Base-by-base conservation (phyloP, 2,113 vertebrate genomes). In the Pseudorhombus dupliciocellatus region DNA sequence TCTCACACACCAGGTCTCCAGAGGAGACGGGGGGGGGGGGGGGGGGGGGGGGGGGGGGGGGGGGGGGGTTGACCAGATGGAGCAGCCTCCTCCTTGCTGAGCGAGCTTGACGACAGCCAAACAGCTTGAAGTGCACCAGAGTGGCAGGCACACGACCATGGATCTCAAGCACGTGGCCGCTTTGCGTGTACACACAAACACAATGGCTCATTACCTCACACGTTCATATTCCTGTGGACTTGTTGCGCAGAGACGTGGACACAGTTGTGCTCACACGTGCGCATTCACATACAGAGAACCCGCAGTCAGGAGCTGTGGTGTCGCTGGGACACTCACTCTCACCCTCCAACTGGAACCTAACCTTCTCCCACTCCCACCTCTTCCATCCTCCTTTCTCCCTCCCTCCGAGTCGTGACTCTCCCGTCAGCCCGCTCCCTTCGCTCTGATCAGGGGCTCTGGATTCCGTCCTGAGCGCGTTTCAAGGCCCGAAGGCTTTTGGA, bases 51-150 rank as follows among this genome's bases (percentile, higher is more conserved):
- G 66, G 85, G 68, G 72, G 55, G 84, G 66, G 79, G 70, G 73
- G 85, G 79, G 84, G 71, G 44, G 56, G 79, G 80, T 58, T 37
- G 80, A 87, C 86, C 92, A 93, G 92, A 93, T 93, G 92, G 92
- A 92, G 82, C 84, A 42, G 81, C 69, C 77, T 22, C 81, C 73
- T 81, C 84, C 91, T 91, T 85, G 87, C 91, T 90, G 91, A 87
- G 90, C 61, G 80, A 79, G 86, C 90, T 81, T 91, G 91, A 92
- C 66, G 87, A 92, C 89, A 90, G 83, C 86, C 78, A 80, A 91
- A 87, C 88, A 89, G 91, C 86, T 92, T 90, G 88, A 89, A 82
- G 88, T 92, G 74, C 48, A 83, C 67, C 30, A 40, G 82, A 89
- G 85, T 87, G 90, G 81, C 86, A 73, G 80, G 73, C 79, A 80